Evolutionary conservation across 2,888 invertebrate genomes (phyloP), one percentile per base, ranked within the genome.

Genomic region (Drosophila suboccidentalis): DNA sequence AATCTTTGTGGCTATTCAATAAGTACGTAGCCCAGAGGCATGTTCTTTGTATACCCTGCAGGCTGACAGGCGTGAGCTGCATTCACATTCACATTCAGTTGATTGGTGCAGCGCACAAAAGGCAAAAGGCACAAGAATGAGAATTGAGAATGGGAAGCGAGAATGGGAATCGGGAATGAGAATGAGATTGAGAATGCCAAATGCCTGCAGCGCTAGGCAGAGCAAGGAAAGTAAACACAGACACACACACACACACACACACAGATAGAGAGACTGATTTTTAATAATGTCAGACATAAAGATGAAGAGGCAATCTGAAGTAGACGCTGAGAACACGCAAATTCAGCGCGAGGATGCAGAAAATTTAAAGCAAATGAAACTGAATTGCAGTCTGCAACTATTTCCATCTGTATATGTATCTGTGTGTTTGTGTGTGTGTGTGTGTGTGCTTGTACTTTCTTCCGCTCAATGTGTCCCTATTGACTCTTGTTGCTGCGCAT

Each of bases 281-380:
- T 58, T 58, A 64, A 64, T 64, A 64, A 58, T 50, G 46, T 44
- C 32, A 32, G 17, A 69, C 73, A 55, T 51, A 44, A 54, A 58
- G 62, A 58, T 32, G 15, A 19, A 46, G 36, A 47, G 34, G 66
- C 43, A 62, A 13, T 26, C 26, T 46, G 36, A 34, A 38, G 39
- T 13, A 10, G 13, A 19, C 50, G 34, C 41, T 36, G 19, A 34
- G 43, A 44, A 51, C 64, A 67, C 34, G 64, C 67, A 55, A 68
- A 76, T 73, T 80, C 78, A 75, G 65, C 59, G 80, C 78, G 70
- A 58, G 58, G 63, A 81, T 74, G 60, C 75, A 43, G 78, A 67
- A 84, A 83, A 83, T 87, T 87, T 72, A 87, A 84, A 71, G 84
- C 80, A 82, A 87, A 82, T 87, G 84, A 78, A 87, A 84, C 67